A percentile compares a stretch with the other conserved stretches of the same genome.
Conservation (phyloP, 2,888 invertebrate genomes). For the Cinara cedri region DNA sequence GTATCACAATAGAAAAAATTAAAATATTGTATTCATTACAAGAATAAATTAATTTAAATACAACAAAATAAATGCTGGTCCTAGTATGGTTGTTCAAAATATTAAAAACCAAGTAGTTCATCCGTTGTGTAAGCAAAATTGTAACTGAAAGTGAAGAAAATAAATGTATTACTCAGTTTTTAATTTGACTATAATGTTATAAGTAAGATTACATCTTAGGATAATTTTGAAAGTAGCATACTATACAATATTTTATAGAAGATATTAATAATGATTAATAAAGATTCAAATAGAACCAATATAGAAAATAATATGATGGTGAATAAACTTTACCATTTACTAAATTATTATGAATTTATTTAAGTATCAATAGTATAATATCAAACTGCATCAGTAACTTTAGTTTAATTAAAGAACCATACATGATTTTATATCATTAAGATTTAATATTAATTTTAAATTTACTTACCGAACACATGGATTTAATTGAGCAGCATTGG, state of each 20-base stretch:
- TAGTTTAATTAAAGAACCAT: no score
- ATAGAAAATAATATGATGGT: no score
- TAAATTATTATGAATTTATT: no score
- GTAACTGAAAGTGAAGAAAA: constrained; percentile 28
- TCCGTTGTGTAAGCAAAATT: constrained; percentile 48
- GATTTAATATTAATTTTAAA: background rate
- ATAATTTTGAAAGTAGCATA: background rate
- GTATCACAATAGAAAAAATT: constrained; percentile 10
- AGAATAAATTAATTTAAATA: constrained; percentile 4
- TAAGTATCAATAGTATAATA: no score
- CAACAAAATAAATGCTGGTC: background rate
- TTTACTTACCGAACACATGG: constrained; percentile 44
- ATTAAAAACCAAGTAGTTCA: constrained; percentile 42
- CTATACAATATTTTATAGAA: background rate
- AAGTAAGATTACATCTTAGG: background rate
- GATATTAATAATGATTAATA: no score
- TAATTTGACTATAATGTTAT: background rate
- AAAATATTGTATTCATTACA: background rate
- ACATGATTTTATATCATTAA: no score
- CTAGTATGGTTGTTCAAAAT: constrained; percentile 4
- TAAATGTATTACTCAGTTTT: background rate
- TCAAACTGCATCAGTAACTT: no score
- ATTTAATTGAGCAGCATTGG: constrained; percentile 54
- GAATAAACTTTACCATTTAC: no score
- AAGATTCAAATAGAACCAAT: no score